These are phyloP conservation scores for Drosophila neonasuta DNA, from an alignment of 2,888 invertebrate genomes.

Conservation along the genomic window DNA sequence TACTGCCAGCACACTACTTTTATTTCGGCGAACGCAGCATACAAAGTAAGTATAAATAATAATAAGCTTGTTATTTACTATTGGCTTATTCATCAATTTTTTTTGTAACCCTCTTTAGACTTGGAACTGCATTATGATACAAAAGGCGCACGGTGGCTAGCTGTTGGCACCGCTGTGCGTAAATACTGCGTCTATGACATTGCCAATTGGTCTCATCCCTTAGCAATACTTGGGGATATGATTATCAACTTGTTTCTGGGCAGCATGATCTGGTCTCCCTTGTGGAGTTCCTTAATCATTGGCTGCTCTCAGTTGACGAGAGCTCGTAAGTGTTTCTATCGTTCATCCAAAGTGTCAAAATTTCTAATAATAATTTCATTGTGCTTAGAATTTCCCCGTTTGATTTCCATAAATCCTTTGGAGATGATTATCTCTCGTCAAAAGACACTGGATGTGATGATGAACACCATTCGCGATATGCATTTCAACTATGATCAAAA, in stretches of 20 bases:
- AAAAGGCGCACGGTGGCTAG: conserved; percentile 79
- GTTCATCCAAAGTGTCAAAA: neutral
- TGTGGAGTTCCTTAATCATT: conserved; percentile 73
- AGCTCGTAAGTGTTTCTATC: conserved; percentile 58
- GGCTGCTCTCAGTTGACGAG: conserved; percentile 63
- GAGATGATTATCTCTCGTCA: conserved; percentile 39
- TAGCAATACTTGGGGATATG: conserved; percentile 55
- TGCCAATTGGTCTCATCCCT: conserved; percentile 65
- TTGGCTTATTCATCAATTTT: neutral
- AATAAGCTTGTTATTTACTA: neutral
- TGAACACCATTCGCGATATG: conserved; percentile 59
- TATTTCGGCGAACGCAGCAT: conserved; percentile 84
- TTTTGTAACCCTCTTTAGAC: conserved; percentile 48
- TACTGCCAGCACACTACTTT: conserved; percentile 84
- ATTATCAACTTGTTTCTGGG: conserved; percentile 56
- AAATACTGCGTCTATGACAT: conserved; percentile 74
- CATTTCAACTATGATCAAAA: conserved; percentile 69
- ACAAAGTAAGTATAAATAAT: conserved; percentile 83
- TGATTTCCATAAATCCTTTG: conserved; percentile 61
- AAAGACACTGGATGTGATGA: conserved; percentile 53
- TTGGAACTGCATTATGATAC: conserved; percentile 80
- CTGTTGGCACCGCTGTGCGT: conserved; percentile 57
- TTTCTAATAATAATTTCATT: neutral
- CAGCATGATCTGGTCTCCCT: conserved; percentile 74
- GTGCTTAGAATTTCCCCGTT: conserved; percentile 37